These are phyloP conservation scores for Drosophila tanythrix DNA, from an alignment of 2,888 invertebrate genomes.

Conservation along the genomic window DNA sequence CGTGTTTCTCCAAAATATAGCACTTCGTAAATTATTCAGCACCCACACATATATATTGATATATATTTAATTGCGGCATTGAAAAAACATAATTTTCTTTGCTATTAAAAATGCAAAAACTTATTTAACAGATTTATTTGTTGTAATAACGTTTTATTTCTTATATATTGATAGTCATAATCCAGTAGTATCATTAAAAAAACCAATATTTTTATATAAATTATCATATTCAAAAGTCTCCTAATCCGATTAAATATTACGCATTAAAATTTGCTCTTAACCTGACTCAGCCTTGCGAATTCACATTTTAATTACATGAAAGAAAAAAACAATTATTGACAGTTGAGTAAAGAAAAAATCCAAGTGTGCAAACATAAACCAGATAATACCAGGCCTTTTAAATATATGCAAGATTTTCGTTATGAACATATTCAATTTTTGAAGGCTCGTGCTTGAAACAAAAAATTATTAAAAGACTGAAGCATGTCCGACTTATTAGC, in stretches of 20 bases:
- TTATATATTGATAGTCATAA: neutral
- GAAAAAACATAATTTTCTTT: neutral
- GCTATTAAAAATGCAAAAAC: neutral
- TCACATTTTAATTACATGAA: neutral
- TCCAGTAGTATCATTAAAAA: neutral
- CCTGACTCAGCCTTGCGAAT: neutral
- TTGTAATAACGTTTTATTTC: neutral
- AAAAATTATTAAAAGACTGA: conserved; percentile 22
- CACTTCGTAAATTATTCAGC: neutral
- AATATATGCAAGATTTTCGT: neutral
- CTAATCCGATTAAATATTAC: neutral
- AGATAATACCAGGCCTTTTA: neutral
- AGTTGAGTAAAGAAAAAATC: neutral
- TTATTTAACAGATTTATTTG: neutral
- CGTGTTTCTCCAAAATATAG: neutral
- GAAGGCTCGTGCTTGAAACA: conserved; percentile 31
- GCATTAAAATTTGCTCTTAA: neutral
- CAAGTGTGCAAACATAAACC: neutral
- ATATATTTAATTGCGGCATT: neutral
- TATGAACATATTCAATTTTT: neutral
- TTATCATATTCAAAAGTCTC: neutral
- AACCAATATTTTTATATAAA: neutral
- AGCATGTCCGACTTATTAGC: conserved; percentile 43
- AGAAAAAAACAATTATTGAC: neutral
- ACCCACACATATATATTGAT: neutral